Base-by-base conservation (phyloP, 2,888 invertebrate genomes). In the Leptogaster cylindrica region DNA sequence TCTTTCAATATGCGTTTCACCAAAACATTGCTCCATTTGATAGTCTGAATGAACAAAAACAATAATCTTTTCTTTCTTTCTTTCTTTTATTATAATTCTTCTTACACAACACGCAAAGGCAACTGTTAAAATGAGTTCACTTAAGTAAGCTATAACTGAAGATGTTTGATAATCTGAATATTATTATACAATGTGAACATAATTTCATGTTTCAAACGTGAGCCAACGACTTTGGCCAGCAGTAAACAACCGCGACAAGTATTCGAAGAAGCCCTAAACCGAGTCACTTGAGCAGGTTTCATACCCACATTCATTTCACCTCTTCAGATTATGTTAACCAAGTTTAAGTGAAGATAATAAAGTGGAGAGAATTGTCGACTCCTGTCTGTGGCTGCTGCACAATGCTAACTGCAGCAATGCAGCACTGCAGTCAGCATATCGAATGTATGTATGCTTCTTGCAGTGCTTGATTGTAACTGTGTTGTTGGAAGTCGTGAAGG, bases 151-250 rank as follows among this genome's bases (percentile, higher is more conserved):
- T 33, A 28, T n/a, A 33, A 7, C 16, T 18, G 52, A 52, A 52
- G 52, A 52, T 52, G 52, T 12, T 31, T 52, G 52, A 52, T 18
- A 16, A 20, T 52, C 52, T 52, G n/a, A 31, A 52, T 16, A 31
- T 52, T 52, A 52, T 52, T 52, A 52, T 52, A 52, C 52, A 52
- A 52, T 52, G n/a, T n/a, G n/a, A 28, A 28, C 31, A 18, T 7
- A 20, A n/a, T n/a, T n/a, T 18, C 27, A 20, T 33, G 18, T 16
- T 31, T 33, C 10, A 16, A 31, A 33, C 12, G 25, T 46, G 46
- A 46, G 23, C 46, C 6, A 46, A 46, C 23, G 25, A 25, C n/a
- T 23, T n/a, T 16, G 52, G 31, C 10, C 46, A 18, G 46, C 16
- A n/a, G 23, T n/a, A n/a, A 46, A 18, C 16, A 46, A 46, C 27